Conservation (phyloP, 2,888 invertebrate genomes). For the Nycteola revayana region DNA sequence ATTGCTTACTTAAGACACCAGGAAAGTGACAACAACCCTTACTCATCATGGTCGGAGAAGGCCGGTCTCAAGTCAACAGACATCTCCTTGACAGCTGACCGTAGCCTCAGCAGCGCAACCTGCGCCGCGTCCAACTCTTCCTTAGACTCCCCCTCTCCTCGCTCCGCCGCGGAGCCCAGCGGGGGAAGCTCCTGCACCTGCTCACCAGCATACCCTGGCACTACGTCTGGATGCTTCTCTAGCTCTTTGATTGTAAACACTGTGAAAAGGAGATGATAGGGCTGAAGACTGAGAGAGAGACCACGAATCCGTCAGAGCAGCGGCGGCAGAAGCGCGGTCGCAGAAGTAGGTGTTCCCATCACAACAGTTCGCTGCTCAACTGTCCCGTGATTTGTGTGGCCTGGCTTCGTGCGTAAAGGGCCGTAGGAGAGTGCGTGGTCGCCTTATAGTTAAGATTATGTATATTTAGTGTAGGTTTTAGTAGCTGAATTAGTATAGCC, state of each 20-base stretch:
- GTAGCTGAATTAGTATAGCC: no score
- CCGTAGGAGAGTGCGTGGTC: no score
- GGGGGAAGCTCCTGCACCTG: constrained; percentile 80
- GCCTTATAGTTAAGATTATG: no score
- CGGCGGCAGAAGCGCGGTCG: no score
- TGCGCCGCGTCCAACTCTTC: constrained; percentile 79
- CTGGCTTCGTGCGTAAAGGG: no score
- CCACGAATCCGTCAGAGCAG: no score
- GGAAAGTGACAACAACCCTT: constrained; percentile 19
- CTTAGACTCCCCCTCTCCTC: constrained; percentile 36
- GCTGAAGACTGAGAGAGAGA: no score
- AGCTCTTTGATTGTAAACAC: constrained; percentile 85
- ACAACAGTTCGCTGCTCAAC: no score
- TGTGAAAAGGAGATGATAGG: no score
- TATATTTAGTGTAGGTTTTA: no score
- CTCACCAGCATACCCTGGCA: constrained; percentile 41
- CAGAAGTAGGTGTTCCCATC: no score
- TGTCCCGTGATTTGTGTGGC: no score
- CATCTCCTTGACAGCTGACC: constrained; percentile 82
- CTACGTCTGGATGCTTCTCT: constrained; percentile 84
- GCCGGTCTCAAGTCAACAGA: constrained; percentile 85
- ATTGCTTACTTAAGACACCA: not conserved
- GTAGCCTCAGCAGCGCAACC: constrained; percentile 83
- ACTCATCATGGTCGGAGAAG: constrained; percentile 88
- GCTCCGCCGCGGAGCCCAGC: constrained; percentile 49